A percentile compares a stretch with the other conserved stretches of the same genome.
phyloP scores from a whole-genome alignment of 2,888 invertebrate genomes.

The Cheilosia impressa region DNA sequence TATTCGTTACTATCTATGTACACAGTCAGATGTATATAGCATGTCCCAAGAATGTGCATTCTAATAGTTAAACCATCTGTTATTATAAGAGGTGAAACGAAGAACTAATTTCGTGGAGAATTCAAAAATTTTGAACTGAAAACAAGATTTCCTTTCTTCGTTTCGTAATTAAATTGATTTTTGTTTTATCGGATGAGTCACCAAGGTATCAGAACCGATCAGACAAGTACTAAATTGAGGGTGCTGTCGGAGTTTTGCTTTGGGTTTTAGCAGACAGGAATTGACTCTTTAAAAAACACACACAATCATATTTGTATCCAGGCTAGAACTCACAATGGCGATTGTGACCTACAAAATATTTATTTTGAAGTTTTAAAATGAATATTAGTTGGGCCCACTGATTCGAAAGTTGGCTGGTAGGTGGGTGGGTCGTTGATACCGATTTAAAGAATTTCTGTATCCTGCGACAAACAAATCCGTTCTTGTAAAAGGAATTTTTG shows the following conservation, averaged over 20 bases:
- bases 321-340: no score
- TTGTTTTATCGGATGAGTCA: conserved; percentile 26
- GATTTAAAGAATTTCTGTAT: no score
- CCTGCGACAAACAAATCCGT: no score
- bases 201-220: background rate
- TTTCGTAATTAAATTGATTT: conserved; percentile 34
- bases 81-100: conserved; percentile 14
- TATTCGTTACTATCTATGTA: conserved; percentile 28
- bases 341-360: no score
- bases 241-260: background rate
- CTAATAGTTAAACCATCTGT: conserved; percentile 35
- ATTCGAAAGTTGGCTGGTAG: no score
- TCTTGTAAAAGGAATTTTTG: no score
- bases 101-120: background rate
- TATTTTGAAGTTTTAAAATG: no score
- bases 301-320: no score
- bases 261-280: no score
- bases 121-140: background rate
- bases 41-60: conserved; percentile 26
- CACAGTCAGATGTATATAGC: conserved; percentile 2
- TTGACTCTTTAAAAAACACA: no score
- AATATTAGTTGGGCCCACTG: no score
- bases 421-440: no score
- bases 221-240: background rate
- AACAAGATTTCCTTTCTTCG: conserved; percentile 11